Evolutionary conservation across 37 sponge, comb jelly and placozoan genomes (phyloP), one percentile per base, ranked within the genome.

Genomic region (Petrosia ficiformis): DNA sequence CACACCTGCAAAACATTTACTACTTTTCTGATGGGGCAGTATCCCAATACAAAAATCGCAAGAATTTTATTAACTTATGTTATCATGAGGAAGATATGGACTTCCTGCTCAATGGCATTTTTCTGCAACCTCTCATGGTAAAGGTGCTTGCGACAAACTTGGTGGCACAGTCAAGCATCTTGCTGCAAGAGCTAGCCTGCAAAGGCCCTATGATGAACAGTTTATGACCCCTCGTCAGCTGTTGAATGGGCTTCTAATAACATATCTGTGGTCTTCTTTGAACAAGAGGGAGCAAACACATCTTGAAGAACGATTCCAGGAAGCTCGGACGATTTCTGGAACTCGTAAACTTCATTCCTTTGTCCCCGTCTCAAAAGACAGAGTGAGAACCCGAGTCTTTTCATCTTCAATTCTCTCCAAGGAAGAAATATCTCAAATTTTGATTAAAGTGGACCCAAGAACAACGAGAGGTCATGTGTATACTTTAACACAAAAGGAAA

Each of bases 61-160:
- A 48, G 16, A 48, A 48, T 16, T 48, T 48, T 48, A 10, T 48
- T 16, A 48, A 48, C 16, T 48, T 79, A 26, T 70, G 71, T 42
- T 44, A 57, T 58, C 72, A 80, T 30, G 21, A 70, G 44, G 33
- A 57, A 30, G 84, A 83, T 36, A 76, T 76, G 84, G 84, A 38
- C 25, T 75, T 38, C 54, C 44, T 36, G 75, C 74, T 11, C 56
- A 68, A 37, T 83, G 84, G 84, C 75, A 83, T 36, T 83, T 83
- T 40, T 83, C 43, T 37, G 82, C 82, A 25, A 82, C 82, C 24
- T 82, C 75, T 3, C 82, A 82, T 66, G 82, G 82, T 16, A 82
- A 82, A 74, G 68, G 75, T 35, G 40, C 75, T 30, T 74, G 82
- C 52, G 82, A 82, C 48, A 68, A 75, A 52, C 34, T 82, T 11